Base-by-base conservation (phyloP, 2,888 invertebrate species). In the Schizaphis graminum region DNA sequence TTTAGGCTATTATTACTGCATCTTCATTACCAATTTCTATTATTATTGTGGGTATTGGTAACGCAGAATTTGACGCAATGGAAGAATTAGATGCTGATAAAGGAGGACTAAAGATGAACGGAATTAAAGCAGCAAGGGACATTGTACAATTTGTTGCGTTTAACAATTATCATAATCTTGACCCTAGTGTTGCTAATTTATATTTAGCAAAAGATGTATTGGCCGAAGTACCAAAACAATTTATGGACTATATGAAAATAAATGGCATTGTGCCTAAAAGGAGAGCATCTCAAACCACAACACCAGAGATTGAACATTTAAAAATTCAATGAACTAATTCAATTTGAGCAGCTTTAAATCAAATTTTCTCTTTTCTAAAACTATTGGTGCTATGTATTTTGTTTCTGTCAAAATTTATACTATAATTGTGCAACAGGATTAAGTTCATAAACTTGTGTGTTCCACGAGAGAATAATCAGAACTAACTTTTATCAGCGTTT, bases 121-220 rank as follows among this genome's bases (percentile, higher is more conserved):
- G 95, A 13, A 94, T 94, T n/a, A 95, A 94, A 91, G 97, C 97
- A 85, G 96, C 96, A 85, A 95, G 97, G 94, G 97, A 97, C 95
- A 97, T 97, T 95, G 97, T 97, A 3, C 97, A 97, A 96, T 97
- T 97, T 96, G 97, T 97, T 26, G 96, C 97, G 41, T 96, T 96
- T 95, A 95, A 96, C 95, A 95, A 96, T 94, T 96, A 96, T 94
- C 87, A 94, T 16, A 94, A 94, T 77, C 95, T 95, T 77, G 96
- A 96, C 95, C 95, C 96, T 56, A 95, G 95, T 91, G 95, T 95
- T 91, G 95, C 95, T 94, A 95, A 95, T 95, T 95, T 95, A 94
- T 95, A 95, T 90, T 95, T 97, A 91, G 97, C 97, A 53, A 96
- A 96, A 95, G 97, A 97, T 95, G 97, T 97, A n/a, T 95, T 97